Percentiles rank a stretch among this genome's conserved stretches.
Evolutionary conservation across 2,797 vertebrate species (phyloP).

Genomic region (Chelon auratus): DNA sequence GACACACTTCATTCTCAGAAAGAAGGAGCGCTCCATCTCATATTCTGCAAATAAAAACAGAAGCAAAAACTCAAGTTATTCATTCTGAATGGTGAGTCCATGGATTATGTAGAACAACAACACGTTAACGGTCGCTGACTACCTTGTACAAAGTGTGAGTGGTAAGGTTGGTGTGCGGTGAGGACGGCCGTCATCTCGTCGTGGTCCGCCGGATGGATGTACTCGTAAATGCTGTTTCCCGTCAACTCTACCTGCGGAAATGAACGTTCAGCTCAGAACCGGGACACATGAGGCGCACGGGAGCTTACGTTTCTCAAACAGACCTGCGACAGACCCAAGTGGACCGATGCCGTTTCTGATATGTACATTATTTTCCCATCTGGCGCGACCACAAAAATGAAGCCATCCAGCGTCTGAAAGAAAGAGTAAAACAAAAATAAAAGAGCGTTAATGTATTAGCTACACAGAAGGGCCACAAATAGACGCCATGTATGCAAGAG

Average conservation of each 20-base stretch:
- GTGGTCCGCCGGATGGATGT: slow-evolving; percentile 97
- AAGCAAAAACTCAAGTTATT: background rate
- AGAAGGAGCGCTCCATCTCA: slow-evolving; percentile 97
- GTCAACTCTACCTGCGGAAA: slow-evolving; percentile 96
- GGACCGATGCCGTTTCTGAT: slow-evolving; percentile 97
- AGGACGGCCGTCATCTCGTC: slow-evolving; percentile 98
- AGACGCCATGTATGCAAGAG: too few relatives aligned
- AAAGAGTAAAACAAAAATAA: background rate
- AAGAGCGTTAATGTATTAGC: background rate
- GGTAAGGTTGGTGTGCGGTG: slow-evolving; percentile 96
- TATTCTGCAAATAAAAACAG: slow-evolving; percentile 85
- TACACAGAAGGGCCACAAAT: background rate
- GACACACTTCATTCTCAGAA: slow-evolving; percentile 98
- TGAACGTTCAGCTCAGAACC: slow-evolving; percentile 48
- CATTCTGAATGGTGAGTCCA: background rate
- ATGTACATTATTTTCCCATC: slow-evolving; percentile 99
- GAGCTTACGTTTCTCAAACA: slow-evolving; percentile 21
- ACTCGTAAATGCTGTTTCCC: slow-evolving; percentile 98
- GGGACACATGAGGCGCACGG: background rate
- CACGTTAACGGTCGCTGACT: background rate
- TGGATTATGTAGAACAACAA: background rate
- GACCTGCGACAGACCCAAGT: slow-evolving; percentile 97
- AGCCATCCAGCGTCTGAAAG: slow-evolving; percentile 94
- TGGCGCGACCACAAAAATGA: slow-evolving; percentile 97
- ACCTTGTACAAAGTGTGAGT: slow-evolving; percentile 98